Conservation (phyloP, 2,113 vertebrate genomes). For the Dipodomys merriami region DNA sequence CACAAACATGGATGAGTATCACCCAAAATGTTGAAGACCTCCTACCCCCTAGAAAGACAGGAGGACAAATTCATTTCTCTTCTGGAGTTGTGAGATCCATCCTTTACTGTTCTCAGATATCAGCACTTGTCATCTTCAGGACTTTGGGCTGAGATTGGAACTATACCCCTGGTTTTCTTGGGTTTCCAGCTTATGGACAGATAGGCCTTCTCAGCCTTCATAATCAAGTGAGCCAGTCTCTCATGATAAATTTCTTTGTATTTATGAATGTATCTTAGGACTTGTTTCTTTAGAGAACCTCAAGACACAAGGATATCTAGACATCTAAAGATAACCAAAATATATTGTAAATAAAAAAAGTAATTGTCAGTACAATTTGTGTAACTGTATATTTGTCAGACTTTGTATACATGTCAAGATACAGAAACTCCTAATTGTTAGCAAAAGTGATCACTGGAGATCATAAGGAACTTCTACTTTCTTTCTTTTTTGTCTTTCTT, state of each 20-base stretch:
- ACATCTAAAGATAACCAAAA: background rate
- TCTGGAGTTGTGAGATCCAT: background rate
- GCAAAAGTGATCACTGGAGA: slow-evolving; percentile 15
- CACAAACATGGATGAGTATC: no score
- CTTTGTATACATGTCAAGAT: slow-evolving; percentile 12
- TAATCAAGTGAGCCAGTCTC: background rate
- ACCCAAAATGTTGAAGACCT: background rate
- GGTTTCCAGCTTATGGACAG: background rate
- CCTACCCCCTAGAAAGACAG: background rate
- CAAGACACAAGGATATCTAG: background rate
- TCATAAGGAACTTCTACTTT: background rate
- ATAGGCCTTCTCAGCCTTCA: background rate
- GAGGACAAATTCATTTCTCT: background rate
- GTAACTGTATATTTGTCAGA: background rate
- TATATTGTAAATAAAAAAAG: slow-evolving; percentile 29
- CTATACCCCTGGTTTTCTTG: background rate
- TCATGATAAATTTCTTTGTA: background rate
- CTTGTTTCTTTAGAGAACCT: background rate
- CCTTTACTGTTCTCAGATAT: background rate
- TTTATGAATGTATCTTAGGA: background rate
- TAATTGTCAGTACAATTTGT: background rate
- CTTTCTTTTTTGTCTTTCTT: background rate
- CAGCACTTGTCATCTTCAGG: background rate
- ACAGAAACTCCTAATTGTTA: background rate
- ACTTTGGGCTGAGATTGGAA: background rate